A percentile compares a stretch with the other conserved stretches of the same genome.
Evolutionary conservation across 2,888 invertebrate species (phyloP).

Genomic region (Sthenelais limicola): DNA sequence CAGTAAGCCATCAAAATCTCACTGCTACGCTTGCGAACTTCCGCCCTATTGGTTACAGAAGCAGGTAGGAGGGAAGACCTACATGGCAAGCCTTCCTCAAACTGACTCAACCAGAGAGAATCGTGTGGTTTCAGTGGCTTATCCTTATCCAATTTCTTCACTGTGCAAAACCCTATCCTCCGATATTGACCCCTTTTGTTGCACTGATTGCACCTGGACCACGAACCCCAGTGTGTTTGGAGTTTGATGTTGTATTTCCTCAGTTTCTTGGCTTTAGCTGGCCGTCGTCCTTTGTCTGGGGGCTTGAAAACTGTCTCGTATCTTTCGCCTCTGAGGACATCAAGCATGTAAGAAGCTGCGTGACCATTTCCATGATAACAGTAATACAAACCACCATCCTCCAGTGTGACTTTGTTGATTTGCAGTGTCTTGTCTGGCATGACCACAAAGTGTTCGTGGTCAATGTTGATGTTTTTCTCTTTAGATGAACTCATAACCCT

Average conservation of each 20-base stretch:
- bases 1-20: slow-evolving; percentile 77
- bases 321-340: slow-evolving; percentile 50
- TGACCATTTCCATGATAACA: slow-evolving; percentile 21
- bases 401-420: slow-evolving; percentile 13
- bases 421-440: slow-evolving; percentile 20
- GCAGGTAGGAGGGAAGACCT: slow-evolving; percentile 75
- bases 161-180: slow-evolving; percentile 78
- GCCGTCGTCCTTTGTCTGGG: background rate
- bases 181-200: slow-evolving; percentile 76
- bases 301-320: background rate
- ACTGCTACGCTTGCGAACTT: slow-evolving; percentile 73
- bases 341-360: slow-evolving; percentile 60
- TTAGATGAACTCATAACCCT: background rate
- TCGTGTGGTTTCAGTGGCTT: background rate
- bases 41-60: slow-evolving; percentile 60
- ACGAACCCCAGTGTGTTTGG: slow-evolving; percentile 77
- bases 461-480: background rate
- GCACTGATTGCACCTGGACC: slow-evolving; percentile 80
- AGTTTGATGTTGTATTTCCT: slow-evolving; percentile 72
- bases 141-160: slow-evolving; percentile 53
- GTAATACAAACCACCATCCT: slow-evolving; percentile 39
- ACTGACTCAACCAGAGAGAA: slow-evolving; percentile 47
- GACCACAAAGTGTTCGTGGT: slow-evolving; percentile 16
- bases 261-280: slow-evolving; percentile 71
- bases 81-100: slow-evolving; percentile 77